Percentiles rank a stretch among this genome's conserved stretches.
phyloP scores from a whole-genome alignment of 2,113 vertebrate genomes.

The Vicugna pacos region DNA sequence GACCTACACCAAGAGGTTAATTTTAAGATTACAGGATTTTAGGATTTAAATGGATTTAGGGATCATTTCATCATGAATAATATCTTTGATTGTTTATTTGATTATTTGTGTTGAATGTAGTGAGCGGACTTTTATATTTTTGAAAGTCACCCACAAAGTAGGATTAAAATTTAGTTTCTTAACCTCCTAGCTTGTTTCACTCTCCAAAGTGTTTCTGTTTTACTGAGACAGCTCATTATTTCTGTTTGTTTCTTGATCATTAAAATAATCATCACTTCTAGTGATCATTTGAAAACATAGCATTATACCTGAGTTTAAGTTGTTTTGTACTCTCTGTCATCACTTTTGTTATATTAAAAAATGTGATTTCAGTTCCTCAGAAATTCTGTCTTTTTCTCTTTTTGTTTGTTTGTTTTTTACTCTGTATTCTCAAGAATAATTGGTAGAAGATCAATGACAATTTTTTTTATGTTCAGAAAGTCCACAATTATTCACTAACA shows the following conservation, averaged over 20 bases:
- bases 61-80: not conserved
- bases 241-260: not conserved
- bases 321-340: not conserved
- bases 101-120: not conserved
- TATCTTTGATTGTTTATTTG: not conserved
- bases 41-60: not conserved
- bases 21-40: not conserved
- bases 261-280: not conserved
- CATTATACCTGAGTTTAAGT: not conserved
- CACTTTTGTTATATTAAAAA: not conserved
- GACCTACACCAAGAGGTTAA: not conserved
- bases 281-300: not conserved
- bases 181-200: not conserved
- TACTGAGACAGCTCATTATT: not conserved
- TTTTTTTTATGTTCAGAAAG: not conserved
- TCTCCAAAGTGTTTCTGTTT: not conserved
- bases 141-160: not conserved
- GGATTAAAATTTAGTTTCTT: not conserved
- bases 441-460: not conserved
- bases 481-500: not conserved
- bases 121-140: not conserved
- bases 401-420: not conserved
- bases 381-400: not conserved
- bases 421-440: not conserved
- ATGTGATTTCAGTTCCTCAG: not conserved